Evolutionary conservation across 2,888 invertebrate species (phyloP).

Genomic region (Tortricodes alternella): DNA sequence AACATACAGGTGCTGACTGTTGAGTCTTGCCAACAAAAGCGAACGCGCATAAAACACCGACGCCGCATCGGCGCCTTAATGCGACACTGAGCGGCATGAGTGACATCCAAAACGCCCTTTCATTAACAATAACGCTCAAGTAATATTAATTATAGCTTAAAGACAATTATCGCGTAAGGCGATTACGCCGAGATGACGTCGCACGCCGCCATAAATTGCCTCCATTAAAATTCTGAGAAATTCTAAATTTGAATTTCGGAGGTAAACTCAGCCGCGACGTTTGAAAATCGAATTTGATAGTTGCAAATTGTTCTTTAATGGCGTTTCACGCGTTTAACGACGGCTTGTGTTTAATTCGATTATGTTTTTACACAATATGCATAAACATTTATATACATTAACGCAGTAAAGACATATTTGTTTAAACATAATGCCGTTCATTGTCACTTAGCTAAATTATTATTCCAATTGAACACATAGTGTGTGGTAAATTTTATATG

Average conservation of each 20-base stretch:
- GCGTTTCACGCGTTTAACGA: background rate
- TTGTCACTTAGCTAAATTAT: no score
- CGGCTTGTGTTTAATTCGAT: background rate
- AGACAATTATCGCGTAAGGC: slow-evolving; percentile 46
- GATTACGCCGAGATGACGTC: slow-evolving; percentile 54
- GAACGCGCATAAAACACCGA: slow-evolving; percentile 5
- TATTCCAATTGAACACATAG: no score
- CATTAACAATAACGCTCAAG: slow-evolving; percentile 35
- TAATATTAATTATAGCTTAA: slow-evolving; percentile 46
- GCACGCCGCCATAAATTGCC: slow-evolving; percentile 60
- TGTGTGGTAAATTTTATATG: no score
- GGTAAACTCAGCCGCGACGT: slow-evolving; percentile 24
- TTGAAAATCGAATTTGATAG: slow-evolving; percentile 31
- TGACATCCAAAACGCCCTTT: slow-evolving; percentile 34
- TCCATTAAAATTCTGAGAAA: slow-evolving; percentile 59
- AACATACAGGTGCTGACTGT: no score
- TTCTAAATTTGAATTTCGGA: slow-evolving; percentile 58
- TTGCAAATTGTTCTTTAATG: slow-evolving; percentile 30
- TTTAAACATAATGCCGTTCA: no score
- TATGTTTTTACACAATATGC: background rate
- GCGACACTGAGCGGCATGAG: slow-evolving; percentile 21
- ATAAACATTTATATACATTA: no score
- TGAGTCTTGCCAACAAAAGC: no score
- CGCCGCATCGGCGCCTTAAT: background rate
- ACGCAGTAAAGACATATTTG: no score